Evolutionary conservation across 2,797 vertebrate genomes (phyloP).

Genomic region (Cynopterus sphinx): DNA sequence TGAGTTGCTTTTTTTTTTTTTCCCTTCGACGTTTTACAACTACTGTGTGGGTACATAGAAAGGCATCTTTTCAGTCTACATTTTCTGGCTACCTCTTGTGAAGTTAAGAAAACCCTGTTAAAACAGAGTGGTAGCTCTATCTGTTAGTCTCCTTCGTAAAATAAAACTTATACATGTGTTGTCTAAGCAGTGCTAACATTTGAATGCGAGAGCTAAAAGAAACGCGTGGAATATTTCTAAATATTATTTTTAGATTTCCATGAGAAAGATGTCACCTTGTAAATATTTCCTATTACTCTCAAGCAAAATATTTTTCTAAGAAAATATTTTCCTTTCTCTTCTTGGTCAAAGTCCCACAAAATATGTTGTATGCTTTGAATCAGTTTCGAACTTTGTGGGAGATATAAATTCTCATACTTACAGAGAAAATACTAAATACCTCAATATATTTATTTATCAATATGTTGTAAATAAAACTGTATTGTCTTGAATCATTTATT

Average conservation of each 20-base stretch:
- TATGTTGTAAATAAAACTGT: not conserved
- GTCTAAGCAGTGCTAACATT: not conserved
- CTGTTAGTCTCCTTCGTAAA: conserved; percentile 53
- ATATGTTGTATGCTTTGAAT: not conserved
- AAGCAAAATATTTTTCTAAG: conserved; percentile 14
- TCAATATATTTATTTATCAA: not conserved
- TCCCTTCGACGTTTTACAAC: conserved; percentile 59
- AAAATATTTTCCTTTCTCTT: not conserved
- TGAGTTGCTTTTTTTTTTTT: not conserved
- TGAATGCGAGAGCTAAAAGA: not conserved
- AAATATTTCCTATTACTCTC: conserved; percentile 33
- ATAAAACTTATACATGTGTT: conserved; percentile 4
- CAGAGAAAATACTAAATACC: not conserved
- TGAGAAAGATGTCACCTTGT: not conserved
- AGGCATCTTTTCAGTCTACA: conserved; percentile 41
- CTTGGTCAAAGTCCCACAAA: not conserved
- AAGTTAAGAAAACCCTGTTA: conserved; percentile 55
- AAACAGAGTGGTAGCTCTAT: conserved; percentile 56
- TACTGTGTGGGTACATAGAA: conserved; percentile 43
- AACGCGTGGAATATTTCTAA: not conserved
- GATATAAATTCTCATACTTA: not conserved
- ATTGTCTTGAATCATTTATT: not conserved
- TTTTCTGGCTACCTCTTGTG: conserved; percentile 58
- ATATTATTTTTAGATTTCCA: conserved; percentile 40
- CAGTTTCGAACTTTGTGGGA: not conserved